Percentiles rank a stretch among this genome's conserved stretches.
These are phyloP conservation scores for Montifringilla adamsi DNA, from an alignment of 2,113 vertebrate genomes.

Conservation along the genomic window DNA sequence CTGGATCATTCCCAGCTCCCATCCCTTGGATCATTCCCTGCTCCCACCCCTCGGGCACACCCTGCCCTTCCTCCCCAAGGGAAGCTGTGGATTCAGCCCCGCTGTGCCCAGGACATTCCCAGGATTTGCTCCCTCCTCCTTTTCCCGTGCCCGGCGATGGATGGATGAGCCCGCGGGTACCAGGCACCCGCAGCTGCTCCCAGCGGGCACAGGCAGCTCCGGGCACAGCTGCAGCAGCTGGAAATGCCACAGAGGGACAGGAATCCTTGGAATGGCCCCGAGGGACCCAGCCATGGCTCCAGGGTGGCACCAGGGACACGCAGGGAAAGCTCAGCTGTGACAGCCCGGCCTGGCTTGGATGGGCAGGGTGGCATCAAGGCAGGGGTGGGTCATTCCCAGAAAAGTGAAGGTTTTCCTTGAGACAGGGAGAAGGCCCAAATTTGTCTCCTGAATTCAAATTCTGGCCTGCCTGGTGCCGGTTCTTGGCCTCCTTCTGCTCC, in stretches of 20 bases:
- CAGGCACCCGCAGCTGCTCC: neutral
- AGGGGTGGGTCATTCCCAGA: neutral
- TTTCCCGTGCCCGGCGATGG: neutral
- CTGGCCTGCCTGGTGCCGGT: rapidly evolving
- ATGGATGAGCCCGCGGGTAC: conserved; percentile 3
- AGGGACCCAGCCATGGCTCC: neutral
- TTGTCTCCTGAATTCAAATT: neutral
- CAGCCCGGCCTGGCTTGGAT: rapidly evolving
- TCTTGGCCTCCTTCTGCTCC: neutral
- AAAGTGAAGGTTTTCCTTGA: neutral
- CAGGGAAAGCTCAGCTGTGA: neutral
- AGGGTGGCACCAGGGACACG: neutral
- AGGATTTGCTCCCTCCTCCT: neutral
- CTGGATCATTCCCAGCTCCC: too few relatives aligned
- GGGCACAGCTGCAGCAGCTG: conserved; percentile 40
- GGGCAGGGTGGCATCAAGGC: rapidly evolving
- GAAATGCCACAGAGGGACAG: neutral
- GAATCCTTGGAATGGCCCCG: rapidly evolving
- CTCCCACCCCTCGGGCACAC: neutral
- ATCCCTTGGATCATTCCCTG: too few relatives aligned
- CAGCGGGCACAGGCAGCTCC: conserved; percentile 18
- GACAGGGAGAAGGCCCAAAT: neutral
- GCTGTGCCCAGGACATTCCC: neutral
- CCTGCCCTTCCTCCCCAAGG: neutral
- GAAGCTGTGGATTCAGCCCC: neutral